Base-by-base conservation (phyloP, 2,888 invertebrate genomes). In the Meloe dianella region DNA sequence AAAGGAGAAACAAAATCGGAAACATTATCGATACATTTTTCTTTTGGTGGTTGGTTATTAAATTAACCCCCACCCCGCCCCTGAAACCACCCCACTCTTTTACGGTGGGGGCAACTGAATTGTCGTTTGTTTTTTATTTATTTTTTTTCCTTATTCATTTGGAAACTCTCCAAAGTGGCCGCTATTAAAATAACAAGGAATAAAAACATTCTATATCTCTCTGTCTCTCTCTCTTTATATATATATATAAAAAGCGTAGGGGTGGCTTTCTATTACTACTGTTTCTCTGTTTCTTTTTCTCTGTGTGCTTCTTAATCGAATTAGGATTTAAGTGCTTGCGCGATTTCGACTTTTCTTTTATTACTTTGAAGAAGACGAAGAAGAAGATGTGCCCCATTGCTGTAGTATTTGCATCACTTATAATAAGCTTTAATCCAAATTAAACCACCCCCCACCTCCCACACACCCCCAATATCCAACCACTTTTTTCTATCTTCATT, bases 341-440 rank as follows among this genome's bases (percentile, higher is more conserved):
- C 32, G 32, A 59, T 35, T 59, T 22, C 35, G 12, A 60, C 38
- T 38, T 60, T 60, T 60, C 24, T 60, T 35, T 60, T 24, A 35
- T 38, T 38, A 14, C 24, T 54, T 54, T 24, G 24, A 54, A 5
- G 54, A 51, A 20, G 8, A 41, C 17, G 41, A 41, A 41, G n/a
- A n/a, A n/a, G n/a, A n/a, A 6, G 41, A 20, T 17, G 17, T 17
- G 51, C 14, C 38, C 38, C 38, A 38, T 38, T 38, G 14, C 38
- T 17, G n/a, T n/a, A n/a, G n/a, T n/a, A n/a, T n/a, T n/a, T n/a
- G n/a, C n/a, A 20, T 20, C 47, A 47, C 47, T 47, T 47, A 47
- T 38, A n/a, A 12, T 38, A 1, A 2, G 17, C 41, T 51, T 51
- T 51, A 47, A 47, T 47, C 41, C 20, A 10, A 54, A 54, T 14